Percentiles rank a stretch among this genome's conserved stretches.
Evolutionary conservation across 1,140 invertebrate species (phyloP).

Genomic region (Zophobas atratus): DNA sequence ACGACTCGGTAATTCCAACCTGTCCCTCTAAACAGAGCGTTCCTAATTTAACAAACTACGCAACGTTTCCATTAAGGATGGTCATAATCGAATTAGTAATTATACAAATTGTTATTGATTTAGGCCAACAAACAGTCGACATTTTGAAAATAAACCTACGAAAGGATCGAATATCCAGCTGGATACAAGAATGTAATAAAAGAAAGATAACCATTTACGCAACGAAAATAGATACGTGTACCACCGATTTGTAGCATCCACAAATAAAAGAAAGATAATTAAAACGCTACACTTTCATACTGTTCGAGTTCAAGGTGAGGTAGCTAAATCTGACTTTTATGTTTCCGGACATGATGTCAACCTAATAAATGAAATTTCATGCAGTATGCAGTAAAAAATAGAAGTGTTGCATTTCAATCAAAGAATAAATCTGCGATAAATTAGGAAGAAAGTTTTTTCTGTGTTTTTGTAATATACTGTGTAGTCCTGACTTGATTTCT

Average conservation of each 20-base stretch:
- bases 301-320: slow-evolving; percentile 8
- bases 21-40: slow-evolving; percentile 9
- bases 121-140: neutral
- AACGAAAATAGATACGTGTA: neutral
- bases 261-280: neutral
- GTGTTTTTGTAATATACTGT: slow-evolving; percentile 13
- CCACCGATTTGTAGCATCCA: neutral
- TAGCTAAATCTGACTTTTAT: slow-evolving; percentile 29
- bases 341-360: slow-evolving; percentile 1
- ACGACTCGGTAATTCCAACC: neutral
- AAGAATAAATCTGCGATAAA: slow-evolving; percentile 30
- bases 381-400: neutral
- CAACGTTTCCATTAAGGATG: neutral
- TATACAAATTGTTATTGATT: slow-evolving; percentile 36
- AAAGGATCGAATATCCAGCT: neutral
- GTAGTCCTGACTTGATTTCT: slow-evolving; percentile 14
- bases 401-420: slow-evolving; percentile 10
- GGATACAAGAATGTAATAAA: neutral
- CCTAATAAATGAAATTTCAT: neutral
- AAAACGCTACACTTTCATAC: too few relatives aligned
- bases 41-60: neutral
- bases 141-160: neutral
- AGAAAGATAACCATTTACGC: neutral
- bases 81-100: slow-evolving; percentile 17
- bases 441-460: slow-evolving; percentile 22